Conservation (phyloP, 2,888 invertebrate genomes). For the Amphimallon solstitiale region DNA sequence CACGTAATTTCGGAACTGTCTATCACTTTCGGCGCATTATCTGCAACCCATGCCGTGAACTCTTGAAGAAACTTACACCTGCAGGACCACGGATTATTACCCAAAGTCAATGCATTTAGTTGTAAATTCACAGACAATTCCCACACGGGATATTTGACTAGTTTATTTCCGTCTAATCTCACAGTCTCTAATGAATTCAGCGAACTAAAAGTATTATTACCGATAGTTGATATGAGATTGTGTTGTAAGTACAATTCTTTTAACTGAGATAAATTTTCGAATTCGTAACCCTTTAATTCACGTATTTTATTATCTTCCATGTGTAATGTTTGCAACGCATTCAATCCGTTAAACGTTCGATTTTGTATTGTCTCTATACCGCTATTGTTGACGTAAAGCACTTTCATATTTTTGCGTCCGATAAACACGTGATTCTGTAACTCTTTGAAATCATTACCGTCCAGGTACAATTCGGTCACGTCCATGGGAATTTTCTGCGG, state of each 20-base stretch:
- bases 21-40: slow-evolving; percentile 81
- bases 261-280: slow-evolving; percentile 81
- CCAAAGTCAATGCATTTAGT: slow-evolving; percentile 79
- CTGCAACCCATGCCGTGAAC: slow-evolving; percentile 82
- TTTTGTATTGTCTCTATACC: slow-evolving; percentile 87
- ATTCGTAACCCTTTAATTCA: slow-evolving; percentile 84
- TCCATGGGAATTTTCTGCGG: slow-evolving; percentile 93
- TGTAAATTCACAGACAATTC: slow-evolving; percentile 75
- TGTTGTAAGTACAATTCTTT: slow-evolving; percentile 88
- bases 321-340: slow-evolving; percentile 81
- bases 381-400: slow-evolving; percentile 86
- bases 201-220: slow-evolving; percentile 82
- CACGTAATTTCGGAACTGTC: slow-evolving; percentile 85
- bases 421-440: slow-evolving; percentile 89
- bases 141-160: slow-evolving; percentile 84
- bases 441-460: slow-evolving; percentile 87
- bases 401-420: slow-evolving; percentile 88
- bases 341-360: slow-evolving; percentile 88
- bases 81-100: slow-evolving; percentile 90
- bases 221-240: slow-evolving; percentile 81
- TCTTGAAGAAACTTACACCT: slow-evolving; percentile 89
- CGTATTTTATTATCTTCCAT: slow-evolving; percentile 86
- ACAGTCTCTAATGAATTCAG: slow-evolving; percentile 82
- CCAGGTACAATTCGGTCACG: slow-evolving; percentile 91
- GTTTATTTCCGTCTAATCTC: slow-evolving; percentile 84